Percentiles rank a stretch among this genome's conserved stretches.
Evolutionary conservation across 2,888 invertebrate species (phyloP).

Genomic region (Agrochola lychnidis): DNA sequence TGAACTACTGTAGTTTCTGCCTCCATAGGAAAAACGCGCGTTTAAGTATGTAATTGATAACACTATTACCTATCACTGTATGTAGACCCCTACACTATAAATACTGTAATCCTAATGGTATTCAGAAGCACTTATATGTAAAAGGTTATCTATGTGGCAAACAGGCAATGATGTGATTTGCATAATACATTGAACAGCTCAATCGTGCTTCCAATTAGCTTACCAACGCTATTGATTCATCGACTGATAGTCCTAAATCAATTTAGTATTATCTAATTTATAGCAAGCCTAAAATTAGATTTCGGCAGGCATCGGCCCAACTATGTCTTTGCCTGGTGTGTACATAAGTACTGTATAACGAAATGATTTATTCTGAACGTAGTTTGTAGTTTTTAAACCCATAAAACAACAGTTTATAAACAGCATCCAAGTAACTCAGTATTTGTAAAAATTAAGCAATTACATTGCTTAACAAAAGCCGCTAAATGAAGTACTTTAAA

Average conservation of each 20-base stretch:
- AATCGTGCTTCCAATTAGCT: conserved; percentile 19
- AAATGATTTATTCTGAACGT: background rate
- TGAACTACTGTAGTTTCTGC: too few species aligned
- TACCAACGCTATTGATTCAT: conserved; percentile 19
- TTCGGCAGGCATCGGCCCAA: too few species aligned
- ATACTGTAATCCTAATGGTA: conserved; percentile 29
- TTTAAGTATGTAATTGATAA: background rate
- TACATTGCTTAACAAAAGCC: background rate
- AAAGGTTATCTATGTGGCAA: conserved; percentile 25
- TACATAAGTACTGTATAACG: background rate
- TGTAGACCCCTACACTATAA: too few species aligned
- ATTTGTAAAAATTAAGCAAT: background rate
- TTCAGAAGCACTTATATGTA: background rate
- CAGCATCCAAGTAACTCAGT: background rate
- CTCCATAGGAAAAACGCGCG: too few species aligned
- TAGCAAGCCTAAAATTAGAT: background rate
- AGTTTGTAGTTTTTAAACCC: background rate
- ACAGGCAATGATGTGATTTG: conserved; percentile 26
- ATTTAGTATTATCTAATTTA: conserved; percentile 10
- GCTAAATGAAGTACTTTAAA: conserved; percentile 12
- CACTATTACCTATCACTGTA: background rate
- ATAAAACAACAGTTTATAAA: background rate
- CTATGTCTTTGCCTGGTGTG: background rate
- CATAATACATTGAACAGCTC: conserved; percentile 35
- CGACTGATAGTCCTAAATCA: background rate